Conservation (phyloP, 2,113 vertebrate genomes). For the Azemiops feae region DNA sequence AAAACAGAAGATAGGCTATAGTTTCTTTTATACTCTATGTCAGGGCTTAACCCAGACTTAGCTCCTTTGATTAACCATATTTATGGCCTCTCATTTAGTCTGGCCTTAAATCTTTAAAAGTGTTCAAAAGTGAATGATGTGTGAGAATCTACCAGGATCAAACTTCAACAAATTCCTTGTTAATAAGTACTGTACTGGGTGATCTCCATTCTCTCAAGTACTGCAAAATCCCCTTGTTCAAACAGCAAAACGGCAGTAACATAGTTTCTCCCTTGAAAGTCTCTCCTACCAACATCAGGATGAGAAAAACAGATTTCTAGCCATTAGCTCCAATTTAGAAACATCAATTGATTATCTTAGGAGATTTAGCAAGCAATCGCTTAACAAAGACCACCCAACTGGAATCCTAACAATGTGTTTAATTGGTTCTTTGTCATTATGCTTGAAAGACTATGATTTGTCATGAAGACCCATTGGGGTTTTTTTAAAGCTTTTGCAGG, state of each 20-base stretch:
- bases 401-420: constrained; percentile 33
- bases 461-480: background rate
- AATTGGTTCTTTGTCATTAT: constrained; percentile 47
- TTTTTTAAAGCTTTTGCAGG: constrained; percentile 40
- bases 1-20: too few relatives aligned
- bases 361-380: background rate
- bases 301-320: background rate
- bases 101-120: background rate
- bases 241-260: constrained; percentile 11
- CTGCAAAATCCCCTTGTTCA: background rate
- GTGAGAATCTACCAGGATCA: background rate
- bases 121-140: background rate
- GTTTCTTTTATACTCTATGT: too few relatives aligned
- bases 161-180: background rate
- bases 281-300: background rate
- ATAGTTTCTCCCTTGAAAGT: background rate
- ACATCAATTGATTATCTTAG: background rate
- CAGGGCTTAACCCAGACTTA: too few relatives aligned
- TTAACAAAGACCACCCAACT: background rate
- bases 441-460: constrained; percentile 27
- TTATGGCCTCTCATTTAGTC: background rate
- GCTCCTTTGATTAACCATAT: constrained; percentile 34
- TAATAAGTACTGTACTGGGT: background rate
- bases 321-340: background rate
- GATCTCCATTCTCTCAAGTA: background rate